These are phyloP conservation scores for Monodelphis domestica DNA, from an alignment of 2,797 vertebrate species.

Conservation along the genomic window DNA sequence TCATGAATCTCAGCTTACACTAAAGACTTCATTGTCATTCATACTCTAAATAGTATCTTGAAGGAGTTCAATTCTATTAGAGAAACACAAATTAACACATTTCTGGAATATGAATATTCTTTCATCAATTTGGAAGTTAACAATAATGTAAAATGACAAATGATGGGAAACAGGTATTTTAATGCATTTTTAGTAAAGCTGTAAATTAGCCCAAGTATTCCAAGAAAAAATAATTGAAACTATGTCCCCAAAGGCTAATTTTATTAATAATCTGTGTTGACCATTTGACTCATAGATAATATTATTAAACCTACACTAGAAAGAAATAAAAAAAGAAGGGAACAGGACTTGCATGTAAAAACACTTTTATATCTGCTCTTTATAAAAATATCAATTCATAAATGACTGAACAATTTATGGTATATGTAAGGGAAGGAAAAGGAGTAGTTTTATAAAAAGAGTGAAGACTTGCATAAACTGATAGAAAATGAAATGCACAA, in stretches of 20 bases:
- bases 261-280: background rate
- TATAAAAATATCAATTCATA: background rate
- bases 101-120: background rate
- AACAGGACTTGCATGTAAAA: background rate
- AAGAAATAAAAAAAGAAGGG: background rate
- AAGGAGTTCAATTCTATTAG: too few relatives aligned
- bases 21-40: background rate
- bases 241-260: background rate
- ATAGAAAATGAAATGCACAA: too few relatives aligned
- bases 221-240: background rate
- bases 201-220: background rate
- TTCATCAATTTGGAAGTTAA: background rate
- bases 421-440: background rate
- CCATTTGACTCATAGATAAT: background rate
- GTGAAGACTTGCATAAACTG: background rate
- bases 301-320: background rate
- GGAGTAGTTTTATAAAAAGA: background rate
- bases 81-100: background rate
- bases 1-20: background rate
- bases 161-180: background rate
- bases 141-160: background rate
- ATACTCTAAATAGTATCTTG: background rate
- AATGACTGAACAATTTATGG: background rate
- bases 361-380: background rate
- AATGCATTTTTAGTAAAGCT: background rate